Evolutionary conservation across 2,797 vertebrate genomes (phyloP), one percentile per base, ranked within the genome.

Genomic region (Enteromius afrohamiltoni): DNA sequence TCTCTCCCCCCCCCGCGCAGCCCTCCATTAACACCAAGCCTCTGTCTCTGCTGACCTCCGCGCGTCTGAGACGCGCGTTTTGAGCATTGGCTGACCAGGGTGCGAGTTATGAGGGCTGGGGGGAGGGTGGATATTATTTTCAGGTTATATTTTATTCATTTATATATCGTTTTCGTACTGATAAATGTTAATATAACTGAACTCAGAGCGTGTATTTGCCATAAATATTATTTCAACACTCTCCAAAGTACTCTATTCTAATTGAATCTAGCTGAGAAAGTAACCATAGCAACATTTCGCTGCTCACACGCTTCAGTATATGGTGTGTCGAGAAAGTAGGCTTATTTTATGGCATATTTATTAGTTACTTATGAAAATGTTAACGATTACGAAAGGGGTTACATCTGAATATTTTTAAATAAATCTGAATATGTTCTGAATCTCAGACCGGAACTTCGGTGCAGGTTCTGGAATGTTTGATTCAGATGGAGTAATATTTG

Each of bases 281-380:
- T 26, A 62, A 47, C 58, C 58, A 78, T 65, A 78, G 76, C 58
- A 78, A 78, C 58, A 31, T 8, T 21, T 23, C 7, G 6, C 53
- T 6, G 21, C 37, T 60, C 71, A 8, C 29, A 8, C 8, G 6
- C 29, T 19, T 34, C 11, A 37, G 64, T 37, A 67, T 67, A 13
- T 40, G 2, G 19, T 26, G 14, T 0, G 6, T 64, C 2, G 26
- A 64, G 1, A 17, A 31, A 42, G n/a, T 23, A 26, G 19, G 14
- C 40, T 19, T 45, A 45, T 70, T 70, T 23, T 21, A 67, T 69
- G 67, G n/a, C 21, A 70, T 70, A 26, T 45, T 70, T 13, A 37
- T 34, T 67, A 37, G 16, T 37, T 7, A 37, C 3, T 21, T 67
- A 34, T 67, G 51, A 55, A 55, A 55, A 55, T 55, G 21, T 55